phyloP scores from a whole-genome alignment of 2,797 vertebrate species.

The Varecia variegata region DNA sequence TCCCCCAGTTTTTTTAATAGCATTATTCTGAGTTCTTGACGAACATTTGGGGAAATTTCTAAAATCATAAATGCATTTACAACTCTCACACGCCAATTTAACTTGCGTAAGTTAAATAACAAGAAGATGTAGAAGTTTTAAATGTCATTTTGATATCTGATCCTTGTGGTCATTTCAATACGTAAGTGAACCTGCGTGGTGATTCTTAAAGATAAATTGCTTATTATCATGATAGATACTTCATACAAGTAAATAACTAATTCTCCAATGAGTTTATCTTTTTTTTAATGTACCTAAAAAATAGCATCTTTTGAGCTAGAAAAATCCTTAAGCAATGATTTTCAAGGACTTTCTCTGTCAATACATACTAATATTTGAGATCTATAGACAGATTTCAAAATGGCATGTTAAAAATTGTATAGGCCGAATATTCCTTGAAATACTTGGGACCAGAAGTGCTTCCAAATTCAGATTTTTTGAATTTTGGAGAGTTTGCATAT shows the following conservation, averaged over 20 bases:
- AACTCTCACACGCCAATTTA: slow-evolving; percentile 1
- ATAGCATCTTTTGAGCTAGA: background rate
- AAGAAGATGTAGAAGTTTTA: background rate
- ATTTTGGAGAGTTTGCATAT: background rate
- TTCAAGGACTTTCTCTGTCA: background rate
- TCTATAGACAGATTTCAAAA: background rate
- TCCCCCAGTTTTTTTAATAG: background rate
- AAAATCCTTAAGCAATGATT: background rate
- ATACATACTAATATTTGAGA: slow-evolving; percentile 21
- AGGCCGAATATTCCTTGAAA: background rate
- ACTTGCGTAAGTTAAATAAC: background rate
- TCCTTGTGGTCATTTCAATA: background rate
- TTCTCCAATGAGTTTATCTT: background rate
- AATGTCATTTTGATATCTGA: background rate
- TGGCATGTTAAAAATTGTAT: background rate
- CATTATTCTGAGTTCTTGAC: slow-evolving; percentile 42
- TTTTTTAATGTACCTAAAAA: background rate
- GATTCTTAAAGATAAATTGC: background rate
- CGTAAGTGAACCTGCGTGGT: background rate
- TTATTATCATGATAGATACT: background rate
- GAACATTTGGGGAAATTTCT: slow-evolving; percentile 49
- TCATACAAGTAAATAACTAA: background rate
- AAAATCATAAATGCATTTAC: slow-evolving; percentile 44
- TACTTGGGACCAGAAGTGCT: background rate
- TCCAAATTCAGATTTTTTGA: background rate